phyloP scores from a whole-genome alignment of 1,140 invertebrate species.

The Drosophila neocordata region DNA sequence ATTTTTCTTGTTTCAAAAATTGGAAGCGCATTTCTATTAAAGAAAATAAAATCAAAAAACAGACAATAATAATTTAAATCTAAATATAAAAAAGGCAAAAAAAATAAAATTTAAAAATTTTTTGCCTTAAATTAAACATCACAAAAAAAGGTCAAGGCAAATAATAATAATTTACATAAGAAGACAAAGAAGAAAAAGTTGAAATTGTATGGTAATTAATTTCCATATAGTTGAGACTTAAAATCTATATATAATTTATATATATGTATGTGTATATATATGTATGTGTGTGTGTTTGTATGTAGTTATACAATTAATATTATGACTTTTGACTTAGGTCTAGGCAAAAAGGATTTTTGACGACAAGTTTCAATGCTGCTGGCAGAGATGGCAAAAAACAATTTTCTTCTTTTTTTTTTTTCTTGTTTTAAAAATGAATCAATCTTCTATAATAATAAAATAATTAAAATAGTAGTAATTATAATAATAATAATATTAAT shows the following conservation, averaged over 20 bases:
- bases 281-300: conserved; percentile 26
- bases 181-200: conserved; percentile 33
- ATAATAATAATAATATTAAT: conserved; percentile 26
- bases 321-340: conserved; percentile 74
- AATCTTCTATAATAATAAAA: no score
- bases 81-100: conserved; percentile 23
- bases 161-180: conserved; percentile 5
- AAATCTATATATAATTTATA: conserved; percentile 41
- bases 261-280: conserved; percentile 44
- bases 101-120: not conserved
- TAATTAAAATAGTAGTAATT: conserved; percentile 22
- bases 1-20: conserved; percentile 13
- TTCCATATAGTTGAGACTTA: conserved; percentile 21
- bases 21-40: conserved; percentile 62
- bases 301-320: conserved; percentile 54
- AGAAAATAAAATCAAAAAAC: not conserved
- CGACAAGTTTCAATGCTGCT: conserved; percentile 49
- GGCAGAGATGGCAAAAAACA: conserved; percentile 74
- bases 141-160: conserved; percentile 71
- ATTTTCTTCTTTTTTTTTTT: no score
- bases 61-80: conserved; percentile 17
- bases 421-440: no score
- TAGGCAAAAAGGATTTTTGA: conserved; percentile 56
- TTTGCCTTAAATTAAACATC: conserved; percentile 50
- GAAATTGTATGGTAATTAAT: conserved; percentile 23